Base-by-base conservation (phyloP, 1,140 invertebrate genomes). In the Drosophila kurseongensis region DNA sequence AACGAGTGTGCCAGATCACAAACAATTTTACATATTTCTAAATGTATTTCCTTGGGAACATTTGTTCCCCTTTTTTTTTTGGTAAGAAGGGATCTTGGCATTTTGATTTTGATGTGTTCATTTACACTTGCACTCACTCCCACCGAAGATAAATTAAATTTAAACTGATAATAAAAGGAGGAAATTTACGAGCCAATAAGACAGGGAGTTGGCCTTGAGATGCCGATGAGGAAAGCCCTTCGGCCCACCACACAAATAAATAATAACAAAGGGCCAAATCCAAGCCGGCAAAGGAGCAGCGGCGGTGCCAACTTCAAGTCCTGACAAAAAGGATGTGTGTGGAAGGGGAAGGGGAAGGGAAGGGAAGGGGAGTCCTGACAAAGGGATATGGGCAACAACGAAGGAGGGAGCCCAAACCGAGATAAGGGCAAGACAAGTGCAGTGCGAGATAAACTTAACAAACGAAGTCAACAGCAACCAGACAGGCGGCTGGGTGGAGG, bases 101-200 rank as follows among this genome's bases (percentile, higher is more conserved):
- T 69, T 82, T 82, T 88, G 79, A 86, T 88, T 86, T 86, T 79
- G 79, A 83, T 73, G 72, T 86, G 68, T 88, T 86, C 74, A 86
- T 86, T 88, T 78, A 65, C 73, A 62, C 66, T 80, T 61, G 65
- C 32, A 29, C 57, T 27, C 51, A 48, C 72, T 42, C 45, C 12
- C 69, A 38, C 44, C 32, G 41, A 78, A 63, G 83, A 86, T 86
- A 86, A 86, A 86, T 86, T 86, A 86, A 88, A 88, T 86, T 86
- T 83, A 86, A 86, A 86, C 75, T 86, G 83, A 83, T 86, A 88
- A 88, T 86, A 88, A 86, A 86, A 84, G 73, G 79, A 29, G 38
- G 50, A 69, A 77, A 88, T 88, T 82, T 86, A 86, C 83, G 83
- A 86, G 83, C 83, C 83, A 88, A 88, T 86, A 86, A 83, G 80